Evolutionary conservation across 1,140 invertebrate genomes (phyloP), one percentile per base, ranked within the genome.

Genomic region (Augochlora pura): DNA sequence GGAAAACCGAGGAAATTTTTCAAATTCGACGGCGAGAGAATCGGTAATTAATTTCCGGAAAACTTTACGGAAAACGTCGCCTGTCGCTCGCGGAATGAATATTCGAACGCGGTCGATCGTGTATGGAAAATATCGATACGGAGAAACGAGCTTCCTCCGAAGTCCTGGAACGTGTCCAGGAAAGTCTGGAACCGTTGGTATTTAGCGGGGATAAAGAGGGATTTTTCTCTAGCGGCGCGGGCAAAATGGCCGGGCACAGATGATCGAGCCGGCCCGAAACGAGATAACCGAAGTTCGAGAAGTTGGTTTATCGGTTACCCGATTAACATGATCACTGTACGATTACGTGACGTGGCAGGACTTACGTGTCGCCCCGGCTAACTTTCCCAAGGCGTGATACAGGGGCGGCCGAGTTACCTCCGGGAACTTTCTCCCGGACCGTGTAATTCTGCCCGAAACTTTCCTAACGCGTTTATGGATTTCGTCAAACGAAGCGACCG

Each of bases 321-420:
- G 81, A 83, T 83, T 77, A 71, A 71, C 73, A 85, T 81, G 80
- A 79, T 84, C 82, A 84, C 80, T 76, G 46, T 74, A 57, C 80
- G 72, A 84, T 82, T 80, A 82, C 64, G 70, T 66, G 77, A 65
- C 77, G 59, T 46, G 69, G 69, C 27, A 25, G 70, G 70, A 79
- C 77, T 79, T 73, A 79, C 49, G 70, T 73, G 62, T 73, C 62
- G 70, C 39, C 52, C 9, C 39, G 52, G 49, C 77, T 66, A 79
- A 79, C 77, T 79, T 79, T 71, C 76, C 68, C 77, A 74, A 66
- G 63, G 70, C 63, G 38, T 69, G 69, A 71, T 74, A 66, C 39
- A 52, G 62, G 76, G 18, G 12, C 1, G 18, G 12, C 1, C 63
- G 38, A 74, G 77, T 74, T 79, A 71, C 32, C n/a, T n/a, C n/a